Base-by-base conservation (phyloP, 2,113 vertebrate species). In the Thomomys bottae region DNA sequence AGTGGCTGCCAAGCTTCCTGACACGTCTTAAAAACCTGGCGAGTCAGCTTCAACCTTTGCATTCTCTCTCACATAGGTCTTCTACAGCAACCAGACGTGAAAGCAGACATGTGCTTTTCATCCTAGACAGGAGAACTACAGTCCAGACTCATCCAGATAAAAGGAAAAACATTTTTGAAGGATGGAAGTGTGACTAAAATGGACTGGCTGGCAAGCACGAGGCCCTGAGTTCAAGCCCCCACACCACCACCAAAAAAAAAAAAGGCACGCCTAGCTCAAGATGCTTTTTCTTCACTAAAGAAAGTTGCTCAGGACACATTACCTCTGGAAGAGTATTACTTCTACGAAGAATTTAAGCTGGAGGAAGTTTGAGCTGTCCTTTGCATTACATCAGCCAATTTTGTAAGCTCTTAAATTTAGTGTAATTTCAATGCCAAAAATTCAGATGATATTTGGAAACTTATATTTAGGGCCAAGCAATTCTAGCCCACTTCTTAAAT, bases 381-480 rank as follows among this genome's bases (percentile, higher is more conserved):
- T 83, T 67, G 26, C 15, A 88, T 92, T 87, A 26, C 68, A 92
- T 89, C 84, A 88, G 82, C 34, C 78, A 81, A 79, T 86, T 94
- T 89, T 80, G 68, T 77, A 87, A 90, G 66, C 23, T 81, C 67
- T 79, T 89, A 89, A 67, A 76, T 49, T 94, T 84, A 77, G 84
- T 77, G 34, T 61, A 91, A 95, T 14, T 67, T 88, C 90, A 91
- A 38, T 91, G 77, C 72, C 80, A 95, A 95, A 94, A 92, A 81
- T 64, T 61, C 67, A 92, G 67, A 91, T 87, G 78, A 90, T 94
- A 91, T 92, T 89, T 94, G 57, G 77, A 92, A 95, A 95, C 86
- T 95, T 87, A 84, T 94, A 90, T 92, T 94, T 84, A 95, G 57
- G 76, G n/a, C 54, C 59, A 72, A 91, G 84, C 54, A 92, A 94